Conservation (phyloP, 2,797 vertebrate genomes). For the Dromococcyx pavoninus region DNA sequence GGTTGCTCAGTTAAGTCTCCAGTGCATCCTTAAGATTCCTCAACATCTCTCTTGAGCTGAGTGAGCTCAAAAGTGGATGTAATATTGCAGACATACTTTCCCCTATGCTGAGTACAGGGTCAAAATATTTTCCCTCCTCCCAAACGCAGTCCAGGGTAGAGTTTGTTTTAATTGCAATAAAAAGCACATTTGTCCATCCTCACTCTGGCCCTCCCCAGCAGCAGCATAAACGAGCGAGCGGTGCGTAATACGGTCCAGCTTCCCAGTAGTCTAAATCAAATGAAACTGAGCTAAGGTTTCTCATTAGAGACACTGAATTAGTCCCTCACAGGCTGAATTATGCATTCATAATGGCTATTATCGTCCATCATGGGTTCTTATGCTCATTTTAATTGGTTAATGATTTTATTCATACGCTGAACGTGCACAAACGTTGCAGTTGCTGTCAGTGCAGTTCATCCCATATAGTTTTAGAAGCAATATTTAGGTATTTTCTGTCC, state of each 20-base stretch:
- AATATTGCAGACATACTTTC: not conserved
- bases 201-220: not conserved
- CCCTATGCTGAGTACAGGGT: not conserved
- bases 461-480: not conserved
- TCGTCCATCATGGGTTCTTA: not conserved
- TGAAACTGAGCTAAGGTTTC: not conserved
- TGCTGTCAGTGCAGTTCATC: not conserved
- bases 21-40: not conserved
- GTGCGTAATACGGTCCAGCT: not conserved
- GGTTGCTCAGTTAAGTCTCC: not conserved
- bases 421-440: fast-evolving
- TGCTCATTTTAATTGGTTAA: not conserved
- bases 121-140: not conserved
- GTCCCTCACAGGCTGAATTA: not conserved
- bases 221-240: not conserved
- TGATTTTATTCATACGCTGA: not conserved
- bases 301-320: not conserved
- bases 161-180: not conserved
- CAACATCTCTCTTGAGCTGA: not conserved
- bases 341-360: not conserved
- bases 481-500: not conserved
- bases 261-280: not conserved
- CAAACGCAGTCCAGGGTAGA: too few relatives aligned
- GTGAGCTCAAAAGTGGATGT: not conserved
- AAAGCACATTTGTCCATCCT: not conserved